phyloP scores from a whole-genome alignment of 2,797 vertebrate genomes.

The Poecile montanus region DNA sequence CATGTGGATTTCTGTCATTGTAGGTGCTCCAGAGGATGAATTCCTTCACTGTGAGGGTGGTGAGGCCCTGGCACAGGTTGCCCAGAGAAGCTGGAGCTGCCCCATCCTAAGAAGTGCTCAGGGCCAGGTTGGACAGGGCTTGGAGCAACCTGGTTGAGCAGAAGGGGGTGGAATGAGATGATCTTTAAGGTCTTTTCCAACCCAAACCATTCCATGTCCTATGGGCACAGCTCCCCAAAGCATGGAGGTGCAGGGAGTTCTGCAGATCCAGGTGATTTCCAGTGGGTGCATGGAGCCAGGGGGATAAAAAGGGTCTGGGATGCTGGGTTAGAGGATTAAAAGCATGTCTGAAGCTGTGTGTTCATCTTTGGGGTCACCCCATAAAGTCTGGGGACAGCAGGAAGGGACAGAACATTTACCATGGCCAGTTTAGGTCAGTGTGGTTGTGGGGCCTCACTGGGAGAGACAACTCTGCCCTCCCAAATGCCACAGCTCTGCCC shows the following conservation, averaged over 20 bases:
- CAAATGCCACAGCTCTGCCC: neutral
- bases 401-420: fast-evolving
- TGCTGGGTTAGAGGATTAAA: neutral
- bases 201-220: neutral
- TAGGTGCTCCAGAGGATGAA: neutral
- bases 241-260: fast-evolving
- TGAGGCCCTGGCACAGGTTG: neutral
- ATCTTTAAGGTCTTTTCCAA: neutral
- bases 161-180: neutral
- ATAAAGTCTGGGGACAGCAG: neutral
- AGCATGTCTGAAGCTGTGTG: neutral
- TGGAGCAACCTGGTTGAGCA: neutral
- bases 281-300: neutral
- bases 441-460: neutral
- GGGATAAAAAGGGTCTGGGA: neutral
- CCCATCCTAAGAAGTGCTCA: too few species aligned
- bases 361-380: neutral
- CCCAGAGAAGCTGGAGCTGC: neutral
- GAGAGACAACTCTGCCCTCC: neutral
- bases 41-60: neutral
- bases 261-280: neutral
- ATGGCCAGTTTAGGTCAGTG: fast-evolving
- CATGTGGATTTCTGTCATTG: fast-evolving
- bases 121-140: neutral
- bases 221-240: neutral